Conservation (phyloP, 1,140 invertebrate species). For the Zaprionus gabonicus region DNA sequence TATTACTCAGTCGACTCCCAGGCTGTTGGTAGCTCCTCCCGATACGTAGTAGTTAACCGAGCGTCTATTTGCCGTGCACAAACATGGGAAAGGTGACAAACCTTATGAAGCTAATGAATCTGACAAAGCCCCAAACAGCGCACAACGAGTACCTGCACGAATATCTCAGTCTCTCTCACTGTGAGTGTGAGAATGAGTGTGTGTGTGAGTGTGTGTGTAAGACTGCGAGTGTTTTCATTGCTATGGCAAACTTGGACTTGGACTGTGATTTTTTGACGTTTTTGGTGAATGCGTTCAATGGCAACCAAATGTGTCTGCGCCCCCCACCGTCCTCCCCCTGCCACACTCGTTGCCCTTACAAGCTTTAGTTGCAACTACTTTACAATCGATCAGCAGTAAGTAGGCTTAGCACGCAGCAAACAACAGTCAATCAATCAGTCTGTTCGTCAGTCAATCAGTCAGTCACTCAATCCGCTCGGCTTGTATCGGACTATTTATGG, state of each 20-base stretch:
- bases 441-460: slow-evolving; percentile 8
- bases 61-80: slow-evolving; percentile 34
- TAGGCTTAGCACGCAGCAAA: not conserved
- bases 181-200: not conserved
- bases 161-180: slow-evolving; percentile 18
- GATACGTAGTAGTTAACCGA: not conserved
- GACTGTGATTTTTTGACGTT: slow-evolving; percentile 42
- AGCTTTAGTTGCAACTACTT: slow-evolving; percentile 25
- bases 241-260: slow-evolving; percentile 42
- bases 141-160: slow-evolving; percentile 28
- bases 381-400: slow-evolving; percentile 6
- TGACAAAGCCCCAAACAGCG: slow-evolving; percentile 41
- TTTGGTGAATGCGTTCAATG: slow-evolving; percentile 49
- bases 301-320: slow-evolving; percentile 6
- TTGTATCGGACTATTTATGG: slow-evolving; percentile 35
- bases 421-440: slow-evolving; percentile 16
- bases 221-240: slow-evolving; percentile 1
- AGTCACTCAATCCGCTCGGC: not conserved
- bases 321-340: not conserved
- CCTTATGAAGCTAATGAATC: slow-evolving; percentile 54
- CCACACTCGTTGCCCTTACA: not conserved
- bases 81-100: slow-evolving; percentile 49
- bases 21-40: not conserved
- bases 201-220: not conserved
- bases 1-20: not conserved